phyloP scores from a whole-genome alignment of 2,888 invertebrate genomes.

The Morpho deidamia region DNA sequence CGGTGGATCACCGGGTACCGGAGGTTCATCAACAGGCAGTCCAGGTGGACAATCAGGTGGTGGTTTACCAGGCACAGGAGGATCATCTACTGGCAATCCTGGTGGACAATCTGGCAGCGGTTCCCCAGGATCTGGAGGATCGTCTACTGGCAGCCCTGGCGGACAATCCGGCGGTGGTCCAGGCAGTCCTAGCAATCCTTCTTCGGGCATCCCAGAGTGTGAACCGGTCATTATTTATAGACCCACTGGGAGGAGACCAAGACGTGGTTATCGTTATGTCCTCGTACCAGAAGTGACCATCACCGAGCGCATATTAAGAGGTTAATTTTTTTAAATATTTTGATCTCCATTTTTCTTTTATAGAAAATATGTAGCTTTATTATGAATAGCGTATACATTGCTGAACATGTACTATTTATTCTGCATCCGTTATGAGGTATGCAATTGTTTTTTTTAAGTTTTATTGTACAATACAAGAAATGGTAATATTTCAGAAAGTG shows the following conservation, averaged over 20 bases:
- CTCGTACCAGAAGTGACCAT: slow-evolving; percentile 9
- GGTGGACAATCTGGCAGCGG: neutral
- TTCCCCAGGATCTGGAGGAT: neutral
- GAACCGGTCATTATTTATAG: slow-evolving; percentile 13
- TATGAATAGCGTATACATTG: no score
- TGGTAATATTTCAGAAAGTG: no score
- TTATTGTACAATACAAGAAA: no score
- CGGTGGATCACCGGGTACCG: neutral
- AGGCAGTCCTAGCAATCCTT: neutral
- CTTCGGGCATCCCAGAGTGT: slow-evolving; percentile 4
- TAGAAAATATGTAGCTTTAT: no score
- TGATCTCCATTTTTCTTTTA: no score
- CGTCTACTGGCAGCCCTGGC: neutral
- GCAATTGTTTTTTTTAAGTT: no score
- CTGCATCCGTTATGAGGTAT: no score
- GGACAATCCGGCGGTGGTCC: neutral
- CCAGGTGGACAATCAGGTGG: neutral
- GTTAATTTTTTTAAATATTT: neutral
- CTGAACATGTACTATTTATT: no score
- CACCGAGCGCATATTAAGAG: neutral
- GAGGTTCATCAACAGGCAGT: neutral
- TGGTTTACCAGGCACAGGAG: neutral
- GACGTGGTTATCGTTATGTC: neutral
- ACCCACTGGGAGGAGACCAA: neutral
- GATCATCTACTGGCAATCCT: neutral